Evolutionary conservation across 2,888 invertebrate species (phyloP).

Genomic region (Drosophila fulvimacula): DNA sequence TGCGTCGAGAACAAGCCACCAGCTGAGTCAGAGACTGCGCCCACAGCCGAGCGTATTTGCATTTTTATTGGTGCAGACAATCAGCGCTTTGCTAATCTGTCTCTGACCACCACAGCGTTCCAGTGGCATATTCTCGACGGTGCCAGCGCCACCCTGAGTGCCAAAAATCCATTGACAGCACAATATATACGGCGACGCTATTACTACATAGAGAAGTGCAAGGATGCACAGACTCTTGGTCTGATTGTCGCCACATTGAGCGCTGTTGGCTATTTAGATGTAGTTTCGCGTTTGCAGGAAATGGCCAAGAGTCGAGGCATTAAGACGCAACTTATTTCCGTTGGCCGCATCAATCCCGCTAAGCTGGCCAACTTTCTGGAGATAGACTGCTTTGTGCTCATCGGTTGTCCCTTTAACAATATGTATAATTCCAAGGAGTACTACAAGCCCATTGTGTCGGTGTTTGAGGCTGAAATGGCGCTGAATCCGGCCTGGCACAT

Average conservation of each 20-base stretch:
- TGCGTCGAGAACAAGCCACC: conserved; percentile 34
- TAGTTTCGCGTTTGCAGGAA: conserved; percentile 90
- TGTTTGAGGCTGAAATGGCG: conserved; percentile 95
- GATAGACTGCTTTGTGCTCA: conserved; percentile 96
- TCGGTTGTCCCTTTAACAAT: conserved; percentile 96
- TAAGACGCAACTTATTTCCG: conserved; percentile 95
- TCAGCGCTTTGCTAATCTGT: conserved; percentile 88
- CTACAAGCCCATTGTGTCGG: conserved; percentile 95
- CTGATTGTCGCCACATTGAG: conserved; percentile 96
- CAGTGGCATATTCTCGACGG: conserved; percentile 87
- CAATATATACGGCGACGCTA: conserved; percentile 91
- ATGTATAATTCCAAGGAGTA: conserved; percentile 93
- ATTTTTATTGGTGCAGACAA: conserved; percentile 89
- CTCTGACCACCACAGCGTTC: conserved; percentile 86
- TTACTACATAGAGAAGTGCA: conserved; percentile 95
- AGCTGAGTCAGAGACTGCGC: conserved; percentile 61
- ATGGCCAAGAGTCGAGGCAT: conserved; percentile 91
- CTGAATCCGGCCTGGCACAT: conserved; percentile 87
- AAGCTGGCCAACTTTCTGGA: conserved; percentile 96
- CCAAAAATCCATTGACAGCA: conserved; percentile 85
- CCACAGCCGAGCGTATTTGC: conserved; percentile 86
- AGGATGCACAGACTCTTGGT: conserved; percentile 94
- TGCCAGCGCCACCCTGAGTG: conserved; percentile 81
- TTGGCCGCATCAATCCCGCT: conserved; percentile 97
- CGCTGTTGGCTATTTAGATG: conserved; percentile 91